A percentile compares a stretch with the other conserved stretches of the same genome.
phyloP scores from a whole-genome alignment of 2,797 vertebrate genomes.

The Halcyon leucocephala region DNA sequence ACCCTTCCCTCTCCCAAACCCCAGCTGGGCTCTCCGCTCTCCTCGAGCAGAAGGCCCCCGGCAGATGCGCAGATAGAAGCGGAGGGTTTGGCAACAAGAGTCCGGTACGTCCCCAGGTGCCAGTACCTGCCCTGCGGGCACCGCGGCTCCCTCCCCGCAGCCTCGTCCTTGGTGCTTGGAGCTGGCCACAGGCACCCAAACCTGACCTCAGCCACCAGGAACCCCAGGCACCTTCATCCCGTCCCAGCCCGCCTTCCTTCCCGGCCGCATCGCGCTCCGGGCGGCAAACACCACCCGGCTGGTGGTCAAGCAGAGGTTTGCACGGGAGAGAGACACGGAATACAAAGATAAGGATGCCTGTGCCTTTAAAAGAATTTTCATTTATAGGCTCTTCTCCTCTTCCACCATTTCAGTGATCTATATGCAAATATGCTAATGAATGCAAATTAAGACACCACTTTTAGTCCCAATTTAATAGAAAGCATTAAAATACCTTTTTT shows the following conservation, averaged over 20 bases:
- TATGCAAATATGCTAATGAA: slow-evolving; percentile 90
- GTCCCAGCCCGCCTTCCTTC: neutral
- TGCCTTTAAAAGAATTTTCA: slow-evolving; percentile 87
- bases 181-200: neutral
- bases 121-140: neutral
- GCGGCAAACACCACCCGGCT: rapidly evolving
- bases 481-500: slow-evolving; percentile 90
- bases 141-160: neutral
- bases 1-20: neutral
- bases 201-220: rapidly evolving
- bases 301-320: neutral
- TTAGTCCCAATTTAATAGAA: slow-evolving; percentile 91
- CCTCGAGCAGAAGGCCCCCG: neutral
- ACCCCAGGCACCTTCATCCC: neutral
- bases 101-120: neutral
- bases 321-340: neutral
- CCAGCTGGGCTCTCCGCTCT: neutral
- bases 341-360: slow-evolving; percentile 72
- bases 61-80: neutral
- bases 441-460: slow-evolving; percentile 90
- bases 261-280: rapidly evolving
- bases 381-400: slow-evolving; percentile 87
- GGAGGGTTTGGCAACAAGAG: neutral
- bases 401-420: slow-evolving; percentile 88
- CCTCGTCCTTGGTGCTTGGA: neutral